phyloP scores from a whole-genome alignment of 2,797 vertebrate genomes.

The Sphenodon punctatus region DNA sequence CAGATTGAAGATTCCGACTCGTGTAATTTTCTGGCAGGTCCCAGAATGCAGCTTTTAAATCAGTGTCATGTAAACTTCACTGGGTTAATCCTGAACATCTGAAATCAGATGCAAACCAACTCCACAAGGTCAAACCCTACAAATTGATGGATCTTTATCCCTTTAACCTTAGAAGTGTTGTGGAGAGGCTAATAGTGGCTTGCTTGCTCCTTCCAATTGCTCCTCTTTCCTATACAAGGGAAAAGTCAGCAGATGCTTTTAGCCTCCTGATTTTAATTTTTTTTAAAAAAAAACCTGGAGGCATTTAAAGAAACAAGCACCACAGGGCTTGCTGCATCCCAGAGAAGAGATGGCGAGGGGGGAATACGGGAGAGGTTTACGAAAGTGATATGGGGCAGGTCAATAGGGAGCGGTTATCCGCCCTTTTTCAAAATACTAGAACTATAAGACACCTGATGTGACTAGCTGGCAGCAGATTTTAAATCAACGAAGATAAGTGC shows the following conservation, averaged over 20 bases:
- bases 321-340: neutral
- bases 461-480: no score
- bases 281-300: neutral
- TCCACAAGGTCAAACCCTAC: constrained; percentile 46
- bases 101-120: constrained; percentile 47
- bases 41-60: constrained; percentile 53
- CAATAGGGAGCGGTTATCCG: no score
- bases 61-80: constrained; percentile 40
- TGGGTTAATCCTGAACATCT: constrained; percentile 65
- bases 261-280: neutral
- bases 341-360: no score
- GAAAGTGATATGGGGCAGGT: no score
- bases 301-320: neutral
- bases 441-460: no score
- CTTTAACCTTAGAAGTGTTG: constrained; percentile 70
- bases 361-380: no score
- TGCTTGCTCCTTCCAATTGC: constrained; percentile 27
- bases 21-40: constrained; percentile 53
- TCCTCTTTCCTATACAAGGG: neutral
- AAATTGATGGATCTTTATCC: constrained; percentile 69
- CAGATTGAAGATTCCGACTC: constrained; percentile 61
- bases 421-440: no score
- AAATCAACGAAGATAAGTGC: no score
- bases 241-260: neutral
- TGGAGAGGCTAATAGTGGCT: constrained; percentile 52